A percentile compares a stretch with the other conserved stretches of the same genome.
Conservation (phyloP, 2,113 vertebrate genomes). For the Emydura subglobosa region DNA sequence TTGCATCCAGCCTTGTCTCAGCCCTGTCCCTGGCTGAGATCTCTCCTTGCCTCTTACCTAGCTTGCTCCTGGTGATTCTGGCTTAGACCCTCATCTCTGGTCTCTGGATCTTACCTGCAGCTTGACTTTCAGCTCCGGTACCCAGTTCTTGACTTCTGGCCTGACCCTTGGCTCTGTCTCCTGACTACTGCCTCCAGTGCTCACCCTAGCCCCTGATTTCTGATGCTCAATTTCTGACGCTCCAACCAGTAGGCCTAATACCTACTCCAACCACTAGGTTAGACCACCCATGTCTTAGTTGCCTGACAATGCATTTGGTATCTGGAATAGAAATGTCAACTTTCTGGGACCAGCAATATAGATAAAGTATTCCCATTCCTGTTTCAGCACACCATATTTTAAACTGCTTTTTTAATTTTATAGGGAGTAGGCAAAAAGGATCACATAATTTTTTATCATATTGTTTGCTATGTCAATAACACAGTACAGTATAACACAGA, state of each 20-base stretch:
- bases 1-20: too few species aligned
- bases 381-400: background rate
- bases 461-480: background rate
- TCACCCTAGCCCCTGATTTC: too few species aligned
- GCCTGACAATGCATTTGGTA: background rate
- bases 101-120: too few species aligned
- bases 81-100: too few species aligned
- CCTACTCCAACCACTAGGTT: background rate
- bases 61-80: too few species aligned
- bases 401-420: background rate
- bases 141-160: too few species aligned
- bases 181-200: too few species aligned
- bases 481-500: background rate
- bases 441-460: background rate
- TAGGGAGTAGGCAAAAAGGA: background rate
- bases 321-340: background rate
- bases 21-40: too few species aligned
- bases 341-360: background rate
- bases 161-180: too few species aligned
- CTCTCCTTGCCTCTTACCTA: too few species aligned
- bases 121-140: too few species aligned
- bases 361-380: background rate
- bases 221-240: too few species aligned
- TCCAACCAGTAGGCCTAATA: background rate
- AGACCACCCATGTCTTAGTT: background rate